Evolutionary conservation across 2,113 vertebrate species (phyloP), one percentile per base, ranked within the genome.

Genomic region (Syrrhaptes paradoxus): DNA sequence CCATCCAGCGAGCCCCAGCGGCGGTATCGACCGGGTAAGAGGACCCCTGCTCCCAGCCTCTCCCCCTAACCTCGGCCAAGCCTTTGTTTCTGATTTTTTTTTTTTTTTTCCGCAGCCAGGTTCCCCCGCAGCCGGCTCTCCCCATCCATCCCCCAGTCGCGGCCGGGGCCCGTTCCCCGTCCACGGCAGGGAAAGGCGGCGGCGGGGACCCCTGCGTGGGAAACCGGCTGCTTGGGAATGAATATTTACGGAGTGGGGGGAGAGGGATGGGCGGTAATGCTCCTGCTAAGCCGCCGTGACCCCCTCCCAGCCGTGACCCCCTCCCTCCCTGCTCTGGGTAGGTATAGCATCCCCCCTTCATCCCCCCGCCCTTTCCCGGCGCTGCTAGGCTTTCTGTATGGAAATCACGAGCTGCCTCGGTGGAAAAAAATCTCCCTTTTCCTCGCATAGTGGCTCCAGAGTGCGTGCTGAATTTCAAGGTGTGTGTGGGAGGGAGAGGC

Each of bases 1-100:
- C 85, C 29, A 28, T 19, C 82, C 82, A 22, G 45, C 25, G 34
- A 87, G 61, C 41, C 68, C 17, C 77, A 29, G 91, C 55, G 32
- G 59, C 82, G 6, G 59, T 24, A 89, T 79, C 38, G 82, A 90
- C 52, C 43, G 66, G 97, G 97, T 97, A 97, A 98, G 97, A 84
- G 34, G n/a, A 70, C 12, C 61, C 14, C 28, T 20, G 58, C 36
- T 25, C 49, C 19, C 68, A 13, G 57, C 49, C 28, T 57, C 61
- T 19, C 17, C 45, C 82, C 28, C 43, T 36, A 11, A 28, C 29
- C 70, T 38, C 46, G 6, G 45, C 43, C 43, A 45, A 55, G 74
- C 61, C 74, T 85, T 94, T 93, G 55, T 89, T 83, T 71, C 55
- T 66, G 9, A 58, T 52, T 1, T 51, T 22, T 51, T 61, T 36